Base-by-base conservation (phyloP, 2,888 invertebrate genomes). In the Tetragnatha montana region DNA sequence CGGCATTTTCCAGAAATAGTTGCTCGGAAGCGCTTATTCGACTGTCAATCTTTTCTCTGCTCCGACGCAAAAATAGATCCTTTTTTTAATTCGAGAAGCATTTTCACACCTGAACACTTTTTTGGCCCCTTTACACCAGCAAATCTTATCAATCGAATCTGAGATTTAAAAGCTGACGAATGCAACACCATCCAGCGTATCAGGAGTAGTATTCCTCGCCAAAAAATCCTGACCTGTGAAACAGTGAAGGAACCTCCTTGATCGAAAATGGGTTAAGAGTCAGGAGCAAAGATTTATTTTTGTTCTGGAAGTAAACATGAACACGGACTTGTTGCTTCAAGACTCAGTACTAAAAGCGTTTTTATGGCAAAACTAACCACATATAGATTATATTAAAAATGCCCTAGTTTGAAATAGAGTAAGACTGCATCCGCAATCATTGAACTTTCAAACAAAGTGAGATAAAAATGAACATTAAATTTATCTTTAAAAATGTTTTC, bases 171-270 rank as follows among this genome's bases (percentile, higher is more conserved):
- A 60, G 78, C 60, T 78, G 78, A 78, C 78, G 78, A 78, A 78
- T 60, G 78, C 51, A 78, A 78, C 78, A 78, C 60, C 78, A 78
- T 78, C 78, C 60, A 22, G 78, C 35, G 14, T 21, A 14, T 22
- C 21, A 10, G n/a, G 75, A 50, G 49, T 17, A 14, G n/a, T 17
- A 21, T 21, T 75, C 50, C 17, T 8, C 17, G 78, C 69, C 47
- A 81, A 81, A 35, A 35, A 70, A 81, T 35, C 47, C 70, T 70
- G 49, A 12, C n/a, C 35, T 47, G 70, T 70, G 81, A 49, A 81
- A 81, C 81, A 14, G 69, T 47, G 69, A 69, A 81, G 69, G 21
- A 19, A 73, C 21, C 73, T 73, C 35, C 35, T 35, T 21, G 21
- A 73, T 35, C 21, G 73, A 73, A 73, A 21, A 22, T 35, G 21